Conservation (phyloP, 2,113 vertebrate genomes). For the Procavia capensis region DNA sequence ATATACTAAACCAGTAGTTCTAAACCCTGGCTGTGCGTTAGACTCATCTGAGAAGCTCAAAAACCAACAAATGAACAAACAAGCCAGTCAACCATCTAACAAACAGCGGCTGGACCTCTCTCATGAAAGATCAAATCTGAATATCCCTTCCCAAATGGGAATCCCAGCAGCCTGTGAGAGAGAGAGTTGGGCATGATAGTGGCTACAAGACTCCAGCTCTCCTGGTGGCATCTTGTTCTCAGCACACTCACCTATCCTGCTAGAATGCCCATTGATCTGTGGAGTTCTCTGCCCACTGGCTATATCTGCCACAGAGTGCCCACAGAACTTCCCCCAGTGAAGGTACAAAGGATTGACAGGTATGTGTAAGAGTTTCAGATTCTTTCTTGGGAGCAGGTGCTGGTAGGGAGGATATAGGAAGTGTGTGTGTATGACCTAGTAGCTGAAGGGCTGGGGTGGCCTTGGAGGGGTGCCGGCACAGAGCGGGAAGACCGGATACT, state of each 20-base stretch:
- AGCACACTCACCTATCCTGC: background rate
- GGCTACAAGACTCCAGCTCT: background rate
- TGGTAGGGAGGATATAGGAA: background rate
- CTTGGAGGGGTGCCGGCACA: rapidly evolving
- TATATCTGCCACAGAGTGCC: background rate
- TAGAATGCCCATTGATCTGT: background rate
- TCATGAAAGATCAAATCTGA: background rate
- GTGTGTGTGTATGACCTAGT: background rate
- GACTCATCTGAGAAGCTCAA: background rate
- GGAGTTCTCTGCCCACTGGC: background rate
- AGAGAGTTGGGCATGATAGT: too few relatives aligned
- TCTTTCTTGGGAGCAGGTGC: background rate
- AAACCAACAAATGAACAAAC: background rate
- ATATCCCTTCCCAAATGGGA: background rate
- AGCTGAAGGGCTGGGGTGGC: background rate
- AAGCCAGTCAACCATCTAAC: background rate
- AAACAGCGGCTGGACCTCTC: background rate
- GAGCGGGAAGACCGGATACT: rapidly evolving
- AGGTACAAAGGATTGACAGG: too few relatives aligned
- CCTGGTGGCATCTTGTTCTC: background rate
- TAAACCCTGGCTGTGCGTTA: background rate
- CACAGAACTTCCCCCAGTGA: rapidly evolving
- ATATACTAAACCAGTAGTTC: background rate
- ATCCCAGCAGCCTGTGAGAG: background rate
- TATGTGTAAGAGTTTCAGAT: background rate